phyloP scores from a whole-genome alignment of 2,888 invertebrate genomes.

The Conchocele bisecta region DNA sequence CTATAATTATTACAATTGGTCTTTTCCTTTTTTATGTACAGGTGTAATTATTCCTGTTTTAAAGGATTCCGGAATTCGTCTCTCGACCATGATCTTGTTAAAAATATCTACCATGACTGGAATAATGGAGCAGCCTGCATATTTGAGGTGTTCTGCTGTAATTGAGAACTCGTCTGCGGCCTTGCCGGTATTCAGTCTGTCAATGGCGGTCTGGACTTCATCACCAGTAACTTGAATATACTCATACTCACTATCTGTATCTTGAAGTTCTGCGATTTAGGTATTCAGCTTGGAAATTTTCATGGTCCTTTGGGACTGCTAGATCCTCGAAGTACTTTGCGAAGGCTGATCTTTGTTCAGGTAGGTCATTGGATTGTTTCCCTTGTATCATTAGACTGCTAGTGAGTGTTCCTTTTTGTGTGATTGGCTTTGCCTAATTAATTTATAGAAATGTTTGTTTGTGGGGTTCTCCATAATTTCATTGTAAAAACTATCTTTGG shows the following conservation, averaged over 20 bases:
- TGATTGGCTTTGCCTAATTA: conserved; percentile 3
- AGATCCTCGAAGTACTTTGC: conserved; percentile 5
- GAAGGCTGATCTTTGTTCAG: conserved; percentile 3
- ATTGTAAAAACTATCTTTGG: conserved; percentile 2
- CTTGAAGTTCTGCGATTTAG: background rate
- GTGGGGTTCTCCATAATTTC: conserved; percentile 13
- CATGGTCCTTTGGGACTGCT: conserved; percentile 14
- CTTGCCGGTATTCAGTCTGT: conserved; percentile 10
- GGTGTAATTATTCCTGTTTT: conserved; percentile 7
- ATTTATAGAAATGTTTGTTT: conserved; percentile 4
- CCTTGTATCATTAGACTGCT: background rate
- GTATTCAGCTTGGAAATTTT: background rate
- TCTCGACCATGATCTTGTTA: background rate
- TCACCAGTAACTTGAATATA: background rate
- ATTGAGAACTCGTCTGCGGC: conserved; percentile 11
- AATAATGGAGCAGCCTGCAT: background rate
- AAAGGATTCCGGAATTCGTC: background rate
- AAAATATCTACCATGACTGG: background rate
- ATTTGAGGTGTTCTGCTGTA: conserved; percentile 7
- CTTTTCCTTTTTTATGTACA: conserved; percentile 10
- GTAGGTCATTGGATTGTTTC: background rate
- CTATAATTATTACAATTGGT: conserved; percentile 9
- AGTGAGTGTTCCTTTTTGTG: background rate
- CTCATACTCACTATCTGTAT: background rate
- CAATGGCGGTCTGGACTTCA: conserved; percentile 11